phyloP scores from a whole-genome alignment of 1,140 invertebrate genomes.

The Drosophila nigromelanica region DNA sequence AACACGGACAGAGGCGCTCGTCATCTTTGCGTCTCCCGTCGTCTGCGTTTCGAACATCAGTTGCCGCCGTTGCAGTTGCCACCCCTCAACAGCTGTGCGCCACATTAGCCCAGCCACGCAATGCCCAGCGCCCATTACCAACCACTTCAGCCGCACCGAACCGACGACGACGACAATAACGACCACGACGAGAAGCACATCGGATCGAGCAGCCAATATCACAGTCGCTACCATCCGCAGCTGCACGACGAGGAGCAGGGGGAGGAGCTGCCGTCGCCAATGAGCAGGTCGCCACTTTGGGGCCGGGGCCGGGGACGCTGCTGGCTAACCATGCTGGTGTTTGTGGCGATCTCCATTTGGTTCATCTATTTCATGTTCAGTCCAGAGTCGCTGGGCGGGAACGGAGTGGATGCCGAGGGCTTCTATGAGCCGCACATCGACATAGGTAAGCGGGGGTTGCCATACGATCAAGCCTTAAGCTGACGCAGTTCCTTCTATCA shows the following conservation, averaged over 20 bases:
- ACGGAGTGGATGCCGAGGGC: slow-evolving; percentile 40
- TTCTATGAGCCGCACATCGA: slow-evolving; percentile 41
- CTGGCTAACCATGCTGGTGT: slow-evolving; percentile 12
- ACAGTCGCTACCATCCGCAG: slow-evolving; percentile 35
- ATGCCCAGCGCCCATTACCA: slow-evolving; percentile 75
- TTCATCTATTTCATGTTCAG: slow-evolving; percentile 57
- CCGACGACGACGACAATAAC: slow-evolving; percentile 38
- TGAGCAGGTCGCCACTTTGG: slow-evolving; percentile 17
- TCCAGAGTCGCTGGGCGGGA: slow-evolving; percentile 34
- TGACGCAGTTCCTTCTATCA: neutral
- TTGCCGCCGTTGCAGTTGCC: slow-evolving; percentile 16
- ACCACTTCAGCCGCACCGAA: slow-evolving; percentile 51
- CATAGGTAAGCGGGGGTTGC: slow-evolving; percentile 56
- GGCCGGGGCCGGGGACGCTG: slow-evolving; percentile 36
- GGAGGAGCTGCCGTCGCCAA: neutral
- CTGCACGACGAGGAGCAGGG: neutral
- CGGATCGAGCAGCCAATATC: slow-evolving; percentile 20
- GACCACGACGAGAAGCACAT: neutral
- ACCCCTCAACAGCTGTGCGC: slow-evolving; percentile 4
- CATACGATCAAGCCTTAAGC: neutral
- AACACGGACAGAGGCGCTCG: slow-evolving; percentile 29
- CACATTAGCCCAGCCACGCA: slow-evolving; percentile 19
- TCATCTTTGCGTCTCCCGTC: slow-evolving; percentile 15
- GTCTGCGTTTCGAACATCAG: slow-evolving; percentile 3
- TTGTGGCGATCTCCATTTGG: slow-evolving; percentile 29